Evolutionary conservation across 2,797 vertebrate genomes (phyloP).

Genomic region (Xiphorhynchus erythropygius): DNA sequence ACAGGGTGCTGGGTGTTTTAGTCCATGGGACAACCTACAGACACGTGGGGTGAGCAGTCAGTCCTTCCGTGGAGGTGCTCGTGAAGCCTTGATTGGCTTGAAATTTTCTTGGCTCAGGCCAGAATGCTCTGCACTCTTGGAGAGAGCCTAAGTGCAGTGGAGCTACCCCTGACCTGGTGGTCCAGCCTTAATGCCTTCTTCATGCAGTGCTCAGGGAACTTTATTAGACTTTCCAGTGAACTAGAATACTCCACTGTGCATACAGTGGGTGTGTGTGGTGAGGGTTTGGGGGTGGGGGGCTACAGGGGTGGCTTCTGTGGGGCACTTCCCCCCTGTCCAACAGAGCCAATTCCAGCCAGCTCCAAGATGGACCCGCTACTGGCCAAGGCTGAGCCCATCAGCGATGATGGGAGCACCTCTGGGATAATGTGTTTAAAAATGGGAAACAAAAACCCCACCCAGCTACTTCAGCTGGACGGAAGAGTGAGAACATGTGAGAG

Average conservation of each 20-base stretch:
- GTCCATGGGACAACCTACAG: fast-evolving
- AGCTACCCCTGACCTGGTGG: conserved; percentile 14
- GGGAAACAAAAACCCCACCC: neutral
- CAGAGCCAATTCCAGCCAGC: neutral
- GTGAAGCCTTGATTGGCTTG: neutral
- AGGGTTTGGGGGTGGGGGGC: neutral
- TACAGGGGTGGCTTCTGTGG: neutral
- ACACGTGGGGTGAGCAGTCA: neutral
- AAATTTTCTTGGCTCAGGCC: neutral
- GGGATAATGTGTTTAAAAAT: neutral
- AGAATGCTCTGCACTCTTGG: neutral
- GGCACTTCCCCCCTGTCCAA: neutral
- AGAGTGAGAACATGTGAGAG: too few relatives aligned
- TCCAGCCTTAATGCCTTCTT: conserved; percentile 32
- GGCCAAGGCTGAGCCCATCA: neutral
- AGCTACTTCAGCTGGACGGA: neutral
- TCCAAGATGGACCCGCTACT: fast-evolving
- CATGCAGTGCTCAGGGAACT: neutral
- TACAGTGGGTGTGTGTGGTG: neutral
- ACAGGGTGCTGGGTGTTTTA: neutral
- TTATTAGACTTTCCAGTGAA: neutral
- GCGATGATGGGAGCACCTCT: fast-evolving
- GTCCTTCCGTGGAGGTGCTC: neutral
- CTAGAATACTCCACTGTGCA: neutral
- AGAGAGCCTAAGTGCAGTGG: neutral